Evolutionary conservation across 2,888 invertebrate genomes (phyloP).

Genomic region (Agrenia bidenticulata): DNA sequence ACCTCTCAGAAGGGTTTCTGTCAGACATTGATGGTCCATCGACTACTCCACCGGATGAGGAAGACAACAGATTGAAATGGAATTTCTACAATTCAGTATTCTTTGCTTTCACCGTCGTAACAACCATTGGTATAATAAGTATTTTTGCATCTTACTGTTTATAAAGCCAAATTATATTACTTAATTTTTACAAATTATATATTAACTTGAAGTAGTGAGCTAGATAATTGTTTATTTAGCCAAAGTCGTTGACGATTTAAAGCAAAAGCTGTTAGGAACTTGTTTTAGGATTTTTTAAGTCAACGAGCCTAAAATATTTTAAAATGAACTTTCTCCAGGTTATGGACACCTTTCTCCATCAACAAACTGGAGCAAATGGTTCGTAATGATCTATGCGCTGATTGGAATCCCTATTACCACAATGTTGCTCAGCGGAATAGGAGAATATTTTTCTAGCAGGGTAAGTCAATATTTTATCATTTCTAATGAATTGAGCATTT

Average conservation of each 20-base stretch:
- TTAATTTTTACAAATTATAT: no score
- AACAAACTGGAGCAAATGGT: slow-evolving; percentile 72
- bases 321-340: no score
- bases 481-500: no score
- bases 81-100: slow-evolving; percentile 89
- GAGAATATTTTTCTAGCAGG: slow-evolving; percentile 79
- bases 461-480: slow-evolving; percentile 65
- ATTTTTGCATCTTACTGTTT: no score
- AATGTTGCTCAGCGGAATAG: slow-evolving; percentile 71
- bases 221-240: no score
- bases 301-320: no score
- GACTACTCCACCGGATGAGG: background rate
- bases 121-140: slow-evolving; percentile 73
- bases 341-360: slow-evolving; percentile 88
- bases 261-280: no score
- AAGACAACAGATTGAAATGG: slow-evolving; percentile 66
- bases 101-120: slow-evolving; percentile 86
- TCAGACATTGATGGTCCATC: slow-evolving; percentile 12
- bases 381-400: slow-evolving; percentile 84
- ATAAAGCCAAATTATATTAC: background rate
- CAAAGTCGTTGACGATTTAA: no score
- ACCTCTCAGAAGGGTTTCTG: slow-evolving; percentile 38
- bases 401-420: slow-evolving; percentile 84
- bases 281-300: no score
- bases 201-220: no score